Evolutionary conservation across 1,140 invertebrate genomes (phyloP).

Genomic region (Zaprionus vittiger): DNA sequence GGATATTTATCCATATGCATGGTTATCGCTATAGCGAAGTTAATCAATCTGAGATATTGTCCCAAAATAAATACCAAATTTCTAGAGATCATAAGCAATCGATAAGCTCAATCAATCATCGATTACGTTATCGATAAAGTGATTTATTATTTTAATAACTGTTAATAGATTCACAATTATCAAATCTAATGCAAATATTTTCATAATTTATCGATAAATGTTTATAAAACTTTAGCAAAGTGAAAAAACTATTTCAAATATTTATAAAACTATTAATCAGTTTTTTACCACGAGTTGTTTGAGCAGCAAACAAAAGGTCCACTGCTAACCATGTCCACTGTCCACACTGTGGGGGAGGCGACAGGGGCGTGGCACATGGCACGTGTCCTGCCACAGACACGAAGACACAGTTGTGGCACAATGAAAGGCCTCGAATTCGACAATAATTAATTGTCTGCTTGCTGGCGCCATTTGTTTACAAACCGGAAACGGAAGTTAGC

Average conservation of each 20-base stretch:
- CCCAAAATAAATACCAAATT: no score
- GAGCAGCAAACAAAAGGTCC: not conserved
- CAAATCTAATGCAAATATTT: no score
- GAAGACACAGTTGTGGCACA: conserved; percentile 4
- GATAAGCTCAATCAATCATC: no score
- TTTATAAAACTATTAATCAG: conserved; percentile 52
- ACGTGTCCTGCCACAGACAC: conserved; percentile 44
- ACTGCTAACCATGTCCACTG: not conserved
- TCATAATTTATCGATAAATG: not conserved
- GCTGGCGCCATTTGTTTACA: conserved; percentile 78
- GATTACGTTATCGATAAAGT: no score
- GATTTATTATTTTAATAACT: no score
- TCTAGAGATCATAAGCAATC: no score
- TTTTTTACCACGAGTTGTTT: conserved; percentile 27
- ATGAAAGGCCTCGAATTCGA: conserved; percentile 56
- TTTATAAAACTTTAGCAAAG: not conserved
- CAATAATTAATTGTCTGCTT: conserved; percentile 75
- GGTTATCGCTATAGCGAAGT: no score
- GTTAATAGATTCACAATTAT: no score
- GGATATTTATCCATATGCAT: no score
- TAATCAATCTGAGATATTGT: no score
- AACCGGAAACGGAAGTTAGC: conserved; percentile 75
- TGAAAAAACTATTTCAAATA: conserved; percentile 14
- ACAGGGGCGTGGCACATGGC: conserved; percentile 7
- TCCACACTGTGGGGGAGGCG: not conserved